Evolutionary conservation across 2,113 vertebrate genomes (phyloP), one percentile per base, ranked within the genome.

Genomic region (Ursus arctos): DNA sequence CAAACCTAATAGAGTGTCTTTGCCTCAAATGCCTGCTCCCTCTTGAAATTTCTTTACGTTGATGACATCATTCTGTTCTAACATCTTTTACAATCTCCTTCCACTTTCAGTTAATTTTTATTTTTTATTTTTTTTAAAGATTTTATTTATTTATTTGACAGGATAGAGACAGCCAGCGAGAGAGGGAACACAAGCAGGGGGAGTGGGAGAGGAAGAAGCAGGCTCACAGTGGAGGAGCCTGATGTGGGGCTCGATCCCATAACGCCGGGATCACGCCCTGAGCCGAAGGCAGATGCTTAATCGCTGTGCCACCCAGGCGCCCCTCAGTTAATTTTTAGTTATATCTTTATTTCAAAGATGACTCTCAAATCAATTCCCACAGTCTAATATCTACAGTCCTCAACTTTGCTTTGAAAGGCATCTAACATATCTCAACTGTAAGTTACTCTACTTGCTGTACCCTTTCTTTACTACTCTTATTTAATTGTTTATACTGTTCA

Each of bases 401-500:
- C 1, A 1, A 14, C 1, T 40, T 49, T 40, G n/a, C 1, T 55
- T 21, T 80, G 19, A 14, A 33, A 53, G 61, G 4, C 19, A 65
- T 14, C 33, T 3, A 22, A 5, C 0, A 4, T 26, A 7, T 18
- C 10, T 61, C 53, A 47, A 28, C 5, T 18, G 9, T 57, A 31
- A 33, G 0, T 26, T 55, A 53, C 49, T 11, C 1, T 43, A 69
- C 3, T 4, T 53, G 4, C 12, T 12, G 3, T 71, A 2, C 21
- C 24, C 7, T 36, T 43, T 71, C 51, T 77, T 18, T 49, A 28
- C 28, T 47, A 7, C 33, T 51, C 9, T 57, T 26, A 69, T 61
- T 71, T 16, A 33, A 18, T 49, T 80, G 40, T 71, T 88, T 84
- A 24, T 22, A 19, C 6, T 51, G 14, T 59, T 53, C 43, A 40